Conservation (phyloP, 30 jellyfish, hydroid and myxozoan species). For the Chrysaora quinquecirrha region DNA sequence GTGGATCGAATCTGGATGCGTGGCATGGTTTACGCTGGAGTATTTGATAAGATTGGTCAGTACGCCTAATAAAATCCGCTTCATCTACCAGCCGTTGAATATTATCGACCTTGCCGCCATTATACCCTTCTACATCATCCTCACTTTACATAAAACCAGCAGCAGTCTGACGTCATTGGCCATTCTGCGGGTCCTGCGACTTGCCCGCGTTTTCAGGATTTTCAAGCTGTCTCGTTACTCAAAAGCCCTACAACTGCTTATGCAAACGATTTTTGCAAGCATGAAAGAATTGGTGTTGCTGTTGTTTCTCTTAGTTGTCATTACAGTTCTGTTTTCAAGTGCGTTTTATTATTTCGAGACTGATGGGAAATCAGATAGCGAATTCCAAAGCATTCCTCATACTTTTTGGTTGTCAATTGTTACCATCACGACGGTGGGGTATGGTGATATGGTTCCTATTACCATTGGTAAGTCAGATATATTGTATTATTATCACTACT, state of each 20-base stretch:
- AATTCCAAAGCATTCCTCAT: slow-evolving; percentile 83
- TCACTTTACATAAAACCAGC: slow-evolving; percentile 49
- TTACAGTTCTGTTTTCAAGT: slow-evolving; percentile 68
- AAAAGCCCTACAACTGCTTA: slow-evolving; percentile 74
- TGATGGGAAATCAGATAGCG: slow-evolving; percentile 49
- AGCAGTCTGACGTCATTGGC: slow-evolving; percentile 74
- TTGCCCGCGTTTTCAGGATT: slow-evolving; percentile 84
- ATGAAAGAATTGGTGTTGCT: slow-evolving; percentile 72
- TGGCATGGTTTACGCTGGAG: slow-evolving; percentile 83
- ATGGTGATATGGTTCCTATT: slow-evolving; percentile 89
- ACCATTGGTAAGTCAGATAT: slow-evolving; percentile 84
- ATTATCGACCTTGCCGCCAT: slow-evolving; percentile 81
- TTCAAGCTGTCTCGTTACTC: slow-evolving; percentile 89
- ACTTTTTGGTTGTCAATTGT: slow-evolving; percentile 89
- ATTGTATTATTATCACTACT: too few relatives aligned
- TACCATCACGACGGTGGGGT: slow-evolving; percentile 91
- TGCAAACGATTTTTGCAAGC: slow-evolving; percentile 78
- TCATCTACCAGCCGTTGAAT: slow-evolving; percentile 70
- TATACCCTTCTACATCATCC: slow-evolving; percentile 72
- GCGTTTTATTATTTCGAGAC: slow-evolving; percentile 84
- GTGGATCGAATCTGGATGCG: slow-evolving; percentile 76
- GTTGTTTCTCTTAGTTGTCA: slow-evolving; percentile 55
- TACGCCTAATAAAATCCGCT: slow-evolving; percentile 67
- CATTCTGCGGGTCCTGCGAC: slow-evolving; percentile 78
- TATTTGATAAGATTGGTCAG: slow-evolving; percentile 49